These are phyloP conservation scores for Bursaphelenchus okinawaensis DNA, from an alignment of 2,888 invertebrate genomes.

Conservation along the genomic window DNA sequence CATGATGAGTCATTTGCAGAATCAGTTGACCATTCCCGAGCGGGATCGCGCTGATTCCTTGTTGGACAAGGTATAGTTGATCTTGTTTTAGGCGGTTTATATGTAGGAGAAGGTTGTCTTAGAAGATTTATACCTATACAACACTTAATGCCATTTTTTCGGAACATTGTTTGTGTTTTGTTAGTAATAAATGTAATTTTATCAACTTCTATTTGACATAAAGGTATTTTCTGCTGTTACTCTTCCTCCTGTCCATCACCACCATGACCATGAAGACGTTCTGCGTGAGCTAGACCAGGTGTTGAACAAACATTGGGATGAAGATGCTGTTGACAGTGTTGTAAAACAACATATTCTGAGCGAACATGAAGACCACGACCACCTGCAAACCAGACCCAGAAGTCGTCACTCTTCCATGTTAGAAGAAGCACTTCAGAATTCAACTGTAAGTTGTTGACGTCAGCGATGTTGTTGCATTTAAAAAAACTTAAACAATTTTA, in stretches of 20 bases:
- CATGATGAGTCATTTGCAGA: too few species aligned
- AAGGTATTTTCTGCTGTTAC: constrained; percentile 17
- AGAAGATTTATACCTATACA: too few species aligned
- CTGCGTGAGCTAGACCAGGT: constrained; percentile 18
- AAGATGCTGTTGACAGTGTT: not conserved
- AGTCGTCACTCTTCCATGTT: not conserved
- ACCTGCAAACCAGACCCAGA: not conserved
- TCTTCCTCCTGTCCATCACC: constrained; percentile 14
- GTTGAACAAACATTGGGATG: constrained; percentile 6
- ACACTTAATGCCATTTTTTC: too few species aligned
- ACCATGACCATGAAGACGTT: constrained; percentile 18
- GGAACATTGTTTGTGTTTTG: too few species aligned
- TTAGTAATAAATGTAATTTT: too few species aligned
- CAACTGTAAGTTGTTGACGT: constrained; percentile 10
- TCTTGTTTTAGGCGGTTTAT: too few species aligned
- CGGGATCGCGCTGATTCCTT: too few species aligned
- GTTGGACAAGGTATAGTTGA: too few species aligned
- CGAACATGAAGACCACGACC: constrained; percentile 1
- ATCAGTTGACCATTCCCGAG: too few species aligned
- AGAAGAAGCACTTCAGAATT: not conserved
- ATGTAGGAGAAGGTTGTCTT: too few species aligned
- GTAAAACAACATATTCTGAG: not conserved
- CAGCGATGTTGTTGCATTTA: too few species aligned
- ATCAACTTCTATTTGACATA: too few species aligned
- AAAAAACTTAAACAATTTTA: not conserved